A percentile compares a stretch with the other conserved stretches of the same genome.
Evolutionary conservation across 2,797 vertebrate species (phyloP).

Genomic region (Chloroceryle amazona): DNA sequence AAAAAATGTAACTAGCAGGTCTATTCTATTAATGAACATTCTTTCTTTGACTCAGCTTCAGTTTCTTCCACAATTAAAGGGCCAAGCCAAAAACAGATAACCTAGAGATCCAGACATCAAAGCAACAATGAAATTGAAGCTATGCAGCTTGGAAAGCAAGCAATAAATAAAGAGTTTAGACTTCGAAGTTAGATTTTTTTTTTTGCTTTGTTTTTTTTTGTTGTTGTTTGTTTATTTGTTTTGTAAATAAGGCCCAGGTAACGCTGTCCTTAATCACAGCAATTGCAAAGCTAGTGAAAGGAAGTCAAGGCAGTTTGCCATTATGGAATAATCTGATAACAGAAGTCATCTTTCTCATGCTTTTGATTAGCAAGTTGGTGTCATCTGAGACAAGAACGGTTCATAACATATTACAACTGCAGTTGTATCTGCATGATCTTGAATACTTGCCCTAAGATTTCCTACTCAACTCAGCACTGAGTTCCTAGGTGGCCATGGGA

Average conservation of each 20-base stretch:
- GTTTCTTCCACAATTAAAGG: not conserved
- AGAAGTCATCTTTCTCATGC: not conserved
- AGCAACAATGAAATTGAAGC: not conserved
- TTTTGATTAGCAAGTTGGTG: not conserved
- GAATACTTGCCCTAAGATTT: not conserved
- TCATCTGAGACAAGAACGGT: not conserved
- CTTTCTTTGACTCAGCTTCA: not conserved
- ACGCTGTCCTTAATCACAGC: not conserved
- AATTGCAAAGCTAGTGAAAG: not conserved
- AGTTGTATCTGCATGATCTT: not conserved
- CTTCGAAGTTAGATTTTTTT: not conserved
- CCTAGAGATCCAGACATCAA: not conserved
- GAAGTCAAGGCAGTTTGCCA: not conserved
- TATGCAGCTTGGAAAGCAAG: not conserved
- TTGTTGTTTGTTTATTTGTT: not conserved
- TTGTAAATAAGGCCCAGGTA: not conserved
- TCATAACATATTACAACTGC: not conserved
- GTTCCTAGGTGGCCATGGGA: not conserved
- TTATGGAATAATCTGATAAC: not conserved
- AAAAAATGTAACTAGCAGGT: not conserved
- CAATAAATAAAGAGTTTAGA: not conserved
- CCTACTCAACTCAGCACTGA: not conserved
- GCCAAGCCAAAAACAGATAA: not conserved
- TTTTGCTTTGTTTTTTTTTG: not conserved
- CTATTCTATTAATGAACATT: not conserved